Base-by-base conservation (phyloP, 1,140 invertebrate genomes). In the Yoshiicerus persimilis region DNA sequence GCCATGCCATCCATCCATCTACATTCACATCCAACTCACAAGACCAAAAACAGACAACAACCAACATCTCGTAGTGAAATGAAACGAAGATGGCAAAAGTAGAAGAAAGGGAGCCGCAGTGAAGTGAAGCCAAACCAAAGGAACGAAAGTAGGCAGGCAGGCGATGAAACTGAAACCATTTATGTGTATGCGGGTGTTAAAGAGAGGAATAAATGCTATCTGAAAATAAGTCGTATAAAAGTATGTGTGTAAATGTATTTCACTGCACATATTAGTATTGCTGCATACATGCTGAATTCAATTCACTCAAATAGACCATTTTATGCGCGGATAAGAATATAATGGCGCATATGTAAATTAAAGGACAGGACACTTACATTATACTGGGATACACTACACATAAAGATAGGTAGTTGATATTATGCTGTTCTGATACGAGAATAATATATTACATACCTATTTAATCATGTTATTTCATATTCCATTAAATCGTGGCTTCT, bases 1-100 rank as follows among this genome's bases (percentile, higher is more conserved):
- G 75, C 75, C 75, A 80, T 80, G 75, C 75, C 75, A 80, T 80
- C 75, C 75, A 80, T 80, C 75, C 75, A 80, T 80, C 75, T 32
- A 32, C 75, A 80, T 80, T 80, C 75, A 80, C 75, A 80, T 80
- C 30, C 75, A 36, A n/a, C 75, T 34, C 75, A 34, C 34, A 36
- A 80, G 75, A 80, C 32, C 75, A 80, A 32, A 80, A 38, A 32
- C 75, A 80, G 75, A 80, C 75, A 80, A 80, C 75, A 80, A 80
- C 75, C 75, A 80, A 80, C 75, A 38, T 80, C n/a, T 23, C 34
- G 34, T 32, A 27, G 11, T 80, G 16, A 80, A 80, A 80, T 80
- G 75, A 38, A 80, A 80, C 20, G 75, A 34, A 80, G 75, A 80
- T 30, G 75, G 75, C 75, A 80, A 80, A 80, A 38, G 27, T 38